phyloP scores from a whole-genome alignment of 37 sponge, comb jelly and placozoan species.

The Ephydatia muelleri region DNA sequence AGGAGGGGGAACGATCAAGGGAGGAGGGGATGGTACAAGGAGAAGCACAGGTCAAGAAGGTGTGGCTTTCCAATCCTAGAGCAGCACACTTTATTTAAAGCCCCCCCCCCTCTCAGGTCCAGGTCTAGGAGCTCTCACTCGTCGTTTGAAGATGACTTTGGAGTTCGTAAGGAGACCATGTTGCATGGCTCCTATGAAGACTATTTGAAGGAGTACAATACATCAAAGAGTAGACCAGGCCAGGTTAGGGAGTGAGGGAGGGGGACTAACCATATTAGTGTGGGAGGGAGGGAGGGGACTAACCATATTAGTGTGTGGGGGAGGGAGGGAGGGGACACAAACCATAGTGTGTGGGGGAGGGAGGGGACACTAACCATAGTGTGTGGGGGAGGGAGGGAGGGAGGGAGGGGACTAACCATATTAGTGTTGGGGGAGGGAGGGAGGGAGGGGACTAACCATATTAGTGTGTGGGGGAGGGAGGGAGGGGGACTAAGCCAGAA shows the following conservation, averaged over 20 bases:
- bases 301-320: no score
- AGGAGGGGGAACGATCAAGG: not conserved
- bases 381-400: not conserved
- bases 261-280: not conserved
- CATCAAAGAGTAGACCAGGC: constrained; percentile 19
- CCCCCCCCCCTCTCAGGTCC: not conserved
- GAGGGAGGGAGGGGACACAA: not conserved
- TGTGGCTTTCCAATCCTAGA: not conserved
- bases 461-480: no score
- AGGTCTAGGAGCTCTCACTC: constrained; percentile 30
- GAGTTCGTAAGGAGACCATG: constrained; percentile 69
- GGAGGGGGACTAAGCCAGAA: no score
- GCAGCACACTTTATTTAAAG: no score
- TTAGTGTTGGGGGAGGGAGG: not conserved
- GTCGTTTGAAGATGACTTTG: constrained; percentile 63
- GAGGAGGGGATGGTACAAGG: not conserved
- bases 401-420: not conserved
- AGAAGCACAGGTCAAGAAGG: not conserved
- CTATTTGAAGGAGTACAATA: constrained; percentile 79
- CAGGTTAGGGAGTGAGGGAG: not conserved
- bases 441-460: not conserved
- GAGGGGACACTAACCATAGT: not conserved
- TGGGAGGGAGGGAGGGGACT: constrained; percentile 7
- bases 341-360: not conserved
- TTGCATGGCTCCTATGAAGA: constrained; percentile 81